Conservation (phyloP, 2,797 vertebrate genomes). For the Bradypus variegatus region DNA sequence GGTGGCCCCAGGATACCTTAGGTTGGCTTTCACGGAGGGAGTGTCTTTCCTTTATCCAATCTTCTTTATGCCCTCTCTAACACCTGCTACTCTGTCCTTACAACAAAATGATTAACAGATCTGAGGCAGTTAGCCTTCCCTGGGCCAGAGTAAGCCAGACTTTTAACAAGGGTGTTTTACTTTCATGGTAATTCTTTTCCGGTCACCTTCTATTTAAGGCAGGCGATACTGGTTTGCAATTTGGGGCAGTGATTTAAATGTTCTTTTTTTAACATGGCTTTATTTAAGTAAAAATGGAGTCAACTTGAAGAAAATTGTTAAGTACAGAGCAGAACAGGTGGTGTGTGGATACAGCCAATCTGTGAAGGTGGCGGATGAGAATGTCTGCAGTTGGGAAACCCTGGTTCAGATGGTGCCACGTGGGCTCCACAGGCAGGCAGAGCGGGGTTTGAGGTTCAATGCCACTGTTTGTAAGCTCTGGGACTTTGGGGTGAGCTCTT, state of each 20-base stretch:
- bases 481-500: neutral
- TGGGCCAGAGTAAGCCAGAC: neutral
- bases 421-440: neutral
- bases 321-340: neutral
- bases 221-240: constrained; percentile 32
- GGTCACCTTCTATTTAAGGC: constrained; percentile 26
- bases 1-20: neutral
- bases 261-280: constrained; percentile 16
- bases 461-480: neutral
- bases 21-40: neutral
- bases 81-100: neutral
- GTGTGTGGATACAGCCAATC: neutral
- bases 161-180: neutral
- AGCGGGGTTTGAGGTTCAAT: fast-evolving
- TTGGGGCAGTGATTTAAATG: constrained; percentile 51
- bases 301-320: constrained; percentile 30
- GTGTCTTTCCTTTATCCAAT: fast-evolving
- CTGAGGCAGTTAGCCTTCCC: neutral
- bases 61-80: neutral
- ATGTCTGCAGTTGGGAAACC: fast-evolving
- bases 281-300: constrained; percentile 49
- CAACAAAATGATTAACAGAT: neutral
- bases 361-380: neutral
- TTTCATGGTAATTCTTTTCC: neutral
- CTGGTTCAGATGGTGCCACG: fast-evolving